Conservation (phyloP, 1,140 invertebrate genomes). For the Thalassaphorura encarpata region DNA sequence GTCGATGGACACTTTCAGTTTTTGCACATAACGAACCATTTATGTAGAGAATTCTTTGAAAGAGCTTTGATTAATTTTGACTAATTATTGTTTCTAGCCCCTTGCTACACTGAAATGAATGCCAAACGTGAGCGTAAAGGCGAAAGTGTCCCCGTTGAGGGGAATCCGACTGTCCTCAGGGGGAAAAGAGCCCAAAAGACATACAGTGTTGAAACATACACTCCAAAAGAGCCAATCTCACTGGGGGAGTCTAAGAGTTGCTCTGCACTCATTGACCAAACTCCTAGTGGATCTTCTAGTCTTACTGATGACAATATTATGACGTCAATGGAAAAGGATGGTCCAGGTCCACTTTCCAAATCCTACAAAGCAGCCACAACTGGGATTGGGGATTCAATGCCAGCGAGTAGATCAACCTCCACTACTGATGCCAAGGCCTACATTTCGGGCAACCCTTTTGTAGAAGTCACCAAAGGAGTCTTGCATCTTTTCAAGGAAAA, state of each 20-base stretch:
- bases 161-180: constrained; percentile 9
- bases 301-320: neutral
- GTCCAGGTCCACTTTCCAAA: neutral
- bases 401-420: neutral
- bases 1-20: no score
- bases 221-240: neutral
- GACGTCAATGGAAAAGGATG: neutral
- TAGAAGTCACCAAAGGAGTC: constrained; percentile 92
- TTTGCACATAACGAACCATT: no score
- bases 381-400: neutral
- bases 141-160: constrained; percentile 5
- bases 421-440: constrained; percentile 44
- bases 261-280: no score
- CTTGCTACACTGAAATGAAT: no score
- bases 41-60: no score
- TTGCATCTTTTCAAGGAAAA: constrained; percentile 94
- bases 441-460: constrained; percentile 91
- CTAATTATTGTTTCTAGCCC: no score
- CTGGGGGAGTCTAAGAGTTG: neutral
- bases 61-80: no score
- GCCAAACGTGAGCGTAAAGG: constrained; percentile 2
- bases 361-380: neutral
- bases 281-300: neutral
- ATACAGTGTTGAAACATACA: constrained; percentile 18
- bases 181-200: constrained; percentile 7